These are phyloP conservation scores for Sebastes goodei DNA, from an alignment of 2,797 vertebrate species.

Conservation along the genomic window DNA sequence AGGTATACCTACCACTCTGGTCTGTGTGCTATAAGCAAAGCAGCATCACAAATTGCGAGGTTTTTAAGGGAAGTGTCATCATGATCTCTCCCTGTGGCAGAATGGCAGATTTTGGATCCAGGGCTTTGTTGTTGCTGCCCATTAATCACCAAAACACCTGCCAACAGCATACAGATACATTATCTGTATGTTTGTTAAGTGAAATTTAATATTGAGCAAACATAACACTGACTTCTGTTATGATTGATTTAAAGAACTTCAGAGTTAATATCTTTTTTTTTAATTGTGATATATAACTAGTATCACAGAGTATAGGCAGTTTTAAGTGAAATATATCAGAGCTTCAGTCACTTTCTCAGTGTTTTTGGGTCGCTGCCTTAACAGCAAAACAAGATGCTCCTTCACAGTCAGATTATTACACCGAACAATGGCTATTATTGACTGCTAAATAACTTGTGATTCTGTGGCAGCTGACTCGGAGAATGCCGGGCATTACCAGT, in stretches of 20 bases:
- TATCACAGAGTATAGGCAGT: neutral
- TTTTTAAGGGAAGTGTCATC: neutral
- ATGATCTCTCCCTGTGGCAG: neutral
- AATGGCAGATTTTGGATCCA: neutral
- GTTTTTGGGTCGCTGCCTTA: neutral
- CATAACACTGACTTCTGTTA: neutral
- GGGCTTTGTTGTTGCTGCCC: neutral
- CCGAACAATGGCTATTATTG: conserved; percentile 39
- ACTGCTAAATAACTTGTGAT: conserved; percentile 50
- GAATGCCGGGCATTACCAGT: conserved; percentile 31
- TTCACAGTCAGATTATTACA: neutral
- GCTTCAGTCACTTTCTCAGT: neutral
- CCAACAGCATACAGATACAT: neutral
- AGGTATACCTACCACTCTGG: fast-evolving
- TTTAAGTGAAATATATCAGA: neutral
- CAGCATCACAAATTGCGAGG: fast-evolving
- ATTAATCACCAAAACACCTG: neutral
- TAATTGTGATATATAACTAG: neutral
- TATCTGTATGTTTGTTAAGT: neutral
- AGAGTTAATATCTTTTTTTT: neutral
- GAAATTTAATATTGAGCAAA: neutral
- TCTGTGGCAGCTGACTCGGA: conserved; percentile 54
- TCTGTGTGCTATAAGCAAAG: neutral
- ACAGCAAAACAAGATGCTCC: neutral
- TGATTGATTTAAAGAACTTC: neutral